Percentiles rank a stretch among this genome's conserved stretches.
These are phyloP conservation scores for Marmota flaviventris DNA, from an alignment of 2,113 vertebrate species.

Conservation along the genomic window DNA sequence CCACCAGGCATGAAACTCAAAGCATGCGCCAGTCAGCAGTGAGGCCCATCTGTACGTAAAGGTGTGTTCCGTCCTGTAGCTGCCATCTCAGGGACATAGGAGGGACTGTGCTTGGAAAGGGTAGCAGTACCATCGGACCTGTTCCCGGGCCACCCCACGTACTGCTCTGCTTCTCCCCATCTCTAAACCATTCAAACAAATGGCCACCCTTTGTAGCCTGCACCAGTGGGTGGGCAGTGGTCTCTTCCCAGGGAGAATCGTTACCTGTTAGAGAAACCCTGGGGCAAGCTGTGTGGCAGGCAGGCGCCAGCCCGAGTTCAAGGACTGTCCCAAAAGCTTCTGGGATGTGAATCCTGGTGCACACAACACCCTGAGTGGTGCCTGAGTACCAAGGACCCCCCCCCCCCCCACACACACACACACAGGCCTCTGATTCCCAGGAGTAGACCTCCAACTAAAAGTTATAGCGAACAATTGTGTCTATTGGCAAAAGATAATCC, in stretches of 20 bases:
- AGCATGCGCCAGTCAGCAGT: neutral
- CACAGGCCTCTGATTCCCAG: neutral
- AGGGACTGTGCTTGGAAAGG: neutral
- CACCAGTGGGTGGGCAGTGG: neutral
- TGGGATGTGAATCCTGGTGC: neutral
- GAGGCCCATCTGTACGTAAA: conserved; percentile 15
- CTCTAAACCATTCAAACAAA: neutral
- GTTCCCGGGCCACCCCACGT: neutral
- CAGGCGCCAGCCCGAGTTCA: neutral
- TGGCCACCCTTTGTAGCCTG: neutral
- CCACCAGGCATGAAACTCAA: conserved; percentile 62
- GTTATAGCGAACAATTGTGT: neutral
- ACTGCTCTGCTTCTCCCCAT: neutral
- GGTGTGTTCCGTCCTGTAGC: neutral
- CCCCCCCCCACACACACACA: fast-evolving
- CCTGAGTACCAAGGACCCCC: neutral
- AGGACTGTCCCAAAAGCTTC: neutral
- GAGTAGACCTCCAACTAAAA: neutral
- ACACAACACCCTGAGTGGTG: neutral
- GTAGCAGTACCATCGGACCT: neutral
- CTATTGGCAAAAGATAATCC: neutral
- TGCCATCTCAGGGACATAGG: neutral
- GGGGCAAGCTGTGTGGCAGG: neutral
- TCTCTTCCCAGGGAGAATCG: conserved; percentile 33
- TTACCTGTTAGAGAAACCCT: neutral